phyloP scores from a whole-genome alignment of 2,113 vertebrate species.

The Ceyx margarethae region DNA sequence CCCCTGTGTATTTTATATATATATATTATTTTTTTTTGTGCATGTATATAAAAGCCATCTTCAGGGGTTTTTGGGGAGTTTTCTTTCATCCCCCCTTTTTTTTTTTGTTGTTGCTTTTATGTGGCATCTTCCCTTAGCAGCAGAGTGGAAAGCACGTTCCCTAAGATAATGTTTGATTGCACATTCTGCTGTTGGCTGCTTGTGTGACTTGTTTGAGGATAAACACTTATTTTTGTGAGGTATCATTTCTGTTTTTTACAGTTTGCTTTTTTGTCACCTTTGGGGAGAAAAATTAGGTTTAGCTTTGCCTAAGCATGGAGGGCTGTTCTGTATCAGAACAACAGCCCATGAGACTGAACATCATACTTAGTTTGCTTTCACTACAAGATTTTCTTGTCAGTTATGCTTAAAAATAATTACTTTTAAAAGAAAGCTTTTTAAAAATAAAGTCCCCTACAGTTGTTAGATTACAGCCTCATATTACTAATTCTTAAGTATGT shows the following conservation, averaged over 20 bases:
- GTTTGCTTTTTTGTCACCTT: neutral
- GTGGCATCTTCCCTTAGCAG: neutral
- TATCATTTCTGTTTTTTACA: neutral
- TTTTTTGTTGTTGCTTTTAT: neutral
- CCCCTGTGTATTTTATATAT: no score
- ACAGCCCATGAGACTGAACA: neutral
- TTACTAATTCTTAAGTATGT: neutral
- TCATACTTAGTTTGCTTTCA: neutral
- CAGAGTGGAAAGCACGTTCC: slow-evolving; percentile 19
- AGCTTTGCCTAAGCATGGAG: neutral
- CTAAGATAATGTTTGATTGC: neutral
- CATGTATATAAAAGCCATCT: neutral
- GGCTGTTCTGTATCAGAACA: neutral
- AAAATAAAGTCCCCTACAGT: neutral
- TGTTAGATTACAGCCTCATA: neutral
- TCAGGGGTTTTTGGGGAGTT: neutral
- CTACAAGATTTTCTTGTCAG: neutral
- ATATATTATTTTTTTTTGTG: neutral
- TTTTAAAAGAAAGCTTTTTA: neutral
- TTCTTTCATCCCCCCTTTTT: no score
- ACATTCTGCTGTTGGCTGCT: neutral
- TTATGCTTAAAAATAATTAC: neutral
- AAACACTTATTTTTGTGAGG: neutral
- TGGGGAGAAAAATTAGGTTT: neutral
- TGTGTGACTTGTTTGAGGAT: neutral